Conservation (phyloP, 2,888 invertebrate genomes). For the Loripinus fragilis region DNA sequence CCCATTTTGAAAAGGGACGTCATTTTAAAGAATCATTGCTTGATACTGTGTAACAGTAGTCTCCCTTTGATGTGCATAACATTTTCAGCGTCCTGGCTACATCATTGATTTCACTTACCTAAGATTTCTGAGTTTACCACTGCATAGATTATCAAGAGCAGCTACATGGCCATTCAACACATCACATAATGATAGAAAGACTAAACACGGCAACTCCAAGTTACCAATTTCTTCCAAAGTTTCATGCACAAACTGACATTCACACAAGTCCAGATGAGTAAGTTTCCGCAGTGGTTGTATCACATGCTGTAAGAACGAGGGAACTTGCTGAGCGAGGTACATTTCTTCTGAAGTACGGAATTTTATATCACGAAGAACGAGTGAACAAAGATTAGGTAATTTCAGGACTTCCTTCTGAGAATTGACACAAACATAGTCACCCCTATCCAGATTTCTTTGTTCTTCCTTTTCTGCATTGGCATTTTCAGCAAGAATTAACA, state of each 20-base stretch:
- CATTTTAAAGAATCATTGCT: too few species aligned
- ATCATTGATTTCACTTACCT: conserved; percentile 84
- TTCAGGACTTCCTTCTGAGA: conserved; percentile 42
- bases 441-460: conserved; percentile 8
- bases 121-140: conserved; percentile 83
- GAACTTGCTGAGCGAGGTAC: neutral
- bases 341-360: conserved; percentile 11
- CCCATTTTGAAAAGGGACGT: too few species aligned
- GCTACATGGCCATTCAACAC: conserved; percentile 87
- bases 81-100: too few species aligned
- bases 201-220: conserved; percentile 87
- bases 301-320: conserved; percentile 82
- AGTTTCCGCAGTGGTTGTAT: conserved; percentile 87
- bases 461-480: conserved; percentile 1
- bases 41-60: too few species aligned
- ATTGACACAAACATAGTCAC: conserved; percentile 20
- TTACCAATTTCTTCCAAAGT: conserved; percentile 87
- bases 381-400: conserved; percentile 53
- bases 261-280: conserved; percentile 89
- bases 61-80: too few species aligned
- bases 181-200: conserved; percentile 91
- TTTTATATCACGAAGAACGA: conserved; percentile 63
- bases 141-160: conserved; percentile 83
- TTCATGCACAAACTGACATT: conserved; percentile 84
- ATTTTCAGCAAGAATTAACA: conserved; percentile 38